Evolutionary conservation across 2,888 invertebrate genomes (phyloP).

Genomic region (Thereva unica): DNA sequence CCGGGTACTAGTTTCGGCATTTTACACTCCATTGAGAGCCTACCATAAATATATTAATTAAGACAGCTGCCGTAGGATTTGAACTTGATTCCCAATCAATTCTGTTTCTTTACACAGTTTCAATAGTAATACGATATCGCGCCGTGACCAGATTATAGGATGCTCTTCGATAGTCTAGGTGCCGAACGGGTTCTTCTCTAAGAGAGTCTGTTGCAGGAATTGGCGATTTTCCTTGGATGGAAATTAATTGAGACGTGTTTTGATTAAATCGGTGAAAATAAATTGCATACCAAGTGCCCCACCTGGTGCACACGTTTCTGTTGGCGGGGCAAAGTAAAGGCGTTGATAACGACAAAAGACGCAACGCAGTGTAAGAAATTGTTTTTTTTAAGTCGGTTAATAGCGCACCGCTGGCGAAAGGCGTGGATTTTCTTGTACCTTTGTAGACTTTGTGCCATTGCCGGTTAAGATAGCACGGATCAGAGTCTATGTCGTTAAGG

Average conservation of each 20-base stretch:
- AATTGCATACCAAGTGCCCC: constrained; percentile 17
- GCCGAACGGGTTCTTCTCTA: constrained; percentile 17
- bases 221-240: constrained; percentile 13
- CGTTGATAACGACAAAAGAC: neutral
- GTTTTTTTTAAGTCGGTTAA: constrained; percentile 16
- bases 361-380: neutral
- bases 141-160: constrained; percentile 1
- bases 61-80: neutral
- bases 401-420: constrained; percentile 6
- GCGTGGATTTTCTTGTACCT: constrained; percentile 18
- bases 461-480: neutral
- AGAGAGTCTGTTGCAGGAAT: neutral
- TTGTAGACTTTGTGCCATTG: constrained; percentile 5
- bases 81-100: constrained; percentile 19
- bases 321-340: too few relatives aligned
- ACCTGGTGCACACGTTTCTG: constrained; percentile 8
- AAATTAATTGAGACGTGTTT: constrained; percentile 35
- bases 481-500: neutral
- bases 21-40: neutral
- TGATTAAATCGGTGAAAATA: constrained; percentile 34
- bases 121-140: constrained; percentile 25
- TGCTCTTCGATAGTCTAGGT: neutral
- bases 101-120: constrained; percentile 22
- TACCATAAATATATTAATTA: constrained; percentile 2
- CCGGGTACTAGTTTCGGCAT: too few relatives aligned